These are phyloP conservation scores for Chaetorhynchus papuensis DNA, from an alignment of 2,113 vertebrate genomes.

Conservation along the genomic window DNA sequence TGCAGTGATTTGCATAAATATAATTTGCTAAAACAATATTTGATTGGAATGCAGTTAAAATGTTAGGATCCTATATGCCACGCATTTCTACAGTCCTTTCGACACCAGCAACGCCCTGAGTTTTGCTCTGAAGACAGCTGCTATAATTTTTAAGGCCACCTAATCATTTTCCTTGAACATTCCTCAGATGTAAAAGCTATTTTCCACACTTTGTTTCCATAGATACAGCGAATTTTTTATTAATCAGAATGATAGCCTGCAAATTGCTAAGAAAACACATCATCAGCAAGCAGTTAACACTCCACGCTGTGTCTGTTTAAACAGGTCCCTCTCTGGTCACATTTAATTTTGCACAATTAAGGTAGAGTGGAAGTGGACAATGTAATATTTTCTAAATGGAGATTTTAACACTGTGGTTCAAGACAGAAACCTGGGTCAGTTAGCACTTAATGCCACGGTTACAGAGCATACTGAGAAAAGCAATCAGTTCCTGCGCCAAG, in stretches of 20 bases:
- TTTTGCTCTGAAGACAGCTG: neutral
- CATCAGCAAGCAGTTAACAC: neutral
- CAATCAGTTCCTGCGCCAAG: neutral
- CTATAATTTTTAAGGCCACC: neutral
- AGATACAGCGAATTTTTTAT: conserved; percentile 34
- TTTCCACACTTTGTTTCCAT: conserved; percentile 56
- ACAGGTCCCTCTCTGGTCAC: neutral
- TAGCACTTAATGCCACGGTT: neutral
- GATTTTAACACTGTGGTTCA: neutral
- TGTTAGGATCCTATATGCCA: neutral
- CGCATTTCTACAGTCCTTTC: neutral
- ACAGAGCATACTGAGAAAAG: neutral
- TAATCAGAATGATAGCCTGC: conserved; percentile 38
- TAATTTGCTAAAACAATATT: neutral
- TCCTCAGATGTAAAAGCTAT: conserved; percentile 32
- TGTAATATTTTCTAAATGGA: neutral
- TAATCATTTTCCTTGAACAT: conserved; percentile 17
- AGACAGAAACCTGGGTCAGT: neutral
- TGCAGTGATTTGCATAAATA: neutral
- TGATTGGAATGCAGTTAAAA: neutral
- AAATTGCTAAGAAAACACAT: conserved; percentile 45
- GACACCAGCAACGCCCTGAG: neutral
- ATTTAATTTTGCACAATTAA: neutral
- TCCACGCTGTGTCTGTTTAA: neutral
- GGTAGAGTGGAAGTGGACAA: neutral